Conservation (phyloP, 2,113 vertebrate species). For the Orycteropus afer region DNA sequence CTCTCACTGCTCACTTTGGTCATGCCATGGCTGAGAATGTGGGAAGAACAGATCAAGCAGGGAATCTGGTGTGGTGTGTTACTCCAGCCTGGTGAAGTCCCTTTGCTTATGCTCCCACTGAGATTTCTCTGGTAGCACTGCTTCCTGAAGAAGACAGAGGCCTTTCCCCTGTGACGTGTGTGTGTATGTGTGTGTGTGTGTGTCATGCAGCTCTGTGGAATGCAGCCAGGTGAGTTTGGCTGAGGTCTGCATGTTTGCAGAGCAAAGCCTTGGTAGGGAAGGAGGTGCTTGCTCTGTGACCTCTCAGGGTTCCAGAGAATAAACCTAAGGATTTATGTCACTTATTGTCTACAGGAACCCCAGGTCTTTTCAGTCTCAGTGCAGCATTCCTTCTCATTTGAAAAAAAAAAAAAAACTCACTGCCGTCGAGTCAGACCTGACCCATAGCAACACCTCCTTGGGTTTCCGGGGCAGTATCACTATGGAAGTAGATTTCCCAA, state of each 20-base stretch:
- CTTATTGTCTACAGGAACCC: rapidly evolving
- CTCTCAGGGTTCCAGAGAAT: not conserved
- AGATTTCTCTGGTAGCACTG: not conserved
- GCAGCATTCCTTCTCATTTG: not conserved
- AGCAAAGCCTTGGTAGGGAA: rapidly evolving
- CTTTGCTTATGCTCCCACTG: rapidly evolving
- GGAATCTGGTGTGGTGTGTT: not conserved
- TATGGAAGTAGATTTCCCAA: no score
- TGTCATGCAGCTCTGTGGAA: not conserved
- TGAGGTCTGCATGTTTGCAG: not conserved
- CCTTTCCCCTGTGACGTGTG: not conserved
- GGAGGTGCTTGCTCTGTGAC: rapidly evolving
- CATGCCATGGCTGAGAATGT: rapidly evolving
- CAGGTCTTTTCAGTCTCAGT: rapidly evolving
- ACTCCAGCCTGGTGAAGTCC: rapidly evolving
- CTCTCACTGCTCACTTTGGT: not conserved
- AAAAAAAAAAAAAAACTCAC: no score
- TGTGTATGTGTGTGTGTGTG: no score
- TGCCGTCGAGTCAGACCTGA: no score
- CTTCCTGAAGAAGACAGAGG: not conserved
- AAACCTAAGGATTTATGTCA: rapidly evolving
- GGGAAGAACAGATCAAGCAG: not conserved
- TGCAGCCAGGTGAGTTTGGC: not conserved
- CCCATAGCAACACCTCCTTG: no score
- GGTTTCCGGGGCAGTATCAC: no score